Base-by-base conservation (phyloP, 2,797 vertebrate genomes). In the Apogon hyalosoma region DNA sequence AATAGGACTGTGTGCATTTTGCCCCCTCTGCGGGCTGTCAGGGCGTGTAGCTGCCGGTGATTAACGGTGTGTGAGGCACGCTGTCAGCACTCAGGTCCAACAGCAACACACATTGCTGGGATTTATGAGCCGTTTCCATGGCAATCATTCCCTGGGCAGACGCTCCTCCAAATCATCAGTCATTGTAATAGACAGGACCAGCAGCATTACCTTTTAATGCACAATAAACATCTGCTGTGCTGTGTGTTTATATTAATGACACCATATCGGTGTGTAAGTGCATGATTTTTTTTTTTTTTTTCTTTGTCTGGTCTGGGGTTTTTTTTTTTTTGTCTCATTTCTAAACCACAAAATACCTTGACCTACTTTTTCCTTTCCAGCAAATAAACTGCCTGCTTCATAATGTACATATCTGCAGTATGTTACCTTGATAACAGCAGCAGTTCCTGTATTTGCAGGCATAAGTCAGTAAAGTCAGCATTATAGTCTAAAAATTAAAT, bases 81-180 rank as follows among this genome's bases (percentile, higher is more conserved):
- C 51, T 72, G 63, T 40, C 21, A 31, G 67, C 56, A 63, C 72
- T 54, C 54, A 41, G 68, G 70, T 83, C 79, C 77, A 75, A 77
- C 48, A 68, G 66, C 53, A 76, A 77, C 73, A 85, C 77, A 75
- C 58, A 56, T 64, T 46, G 64, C 63, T 63, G 49, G 68, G 77
- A 82, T 86, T 84, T 87, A 74, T 76, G 66, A 79, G 64, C 19
- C 13, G 63, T 87, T 78, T 81, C 85, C 74, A 88, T 77, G 69
- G 69, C 11, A 7, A 83, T 76, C 11, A 39, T 70, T 76, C 79
- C 48, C 75, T 13, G 33, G 40, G 58, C 56, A 40, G 67, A 78
- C 33, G 21, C 75, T 72, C 57, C 64, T 77, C 52, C 67, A 57
- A 53, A 66, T 54, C 42, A 49, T 83, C 69, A 49, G 11, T 88